Conservation (phyloP, 2,888 invertebrate species). For the Byasa hedistus region DNA sequence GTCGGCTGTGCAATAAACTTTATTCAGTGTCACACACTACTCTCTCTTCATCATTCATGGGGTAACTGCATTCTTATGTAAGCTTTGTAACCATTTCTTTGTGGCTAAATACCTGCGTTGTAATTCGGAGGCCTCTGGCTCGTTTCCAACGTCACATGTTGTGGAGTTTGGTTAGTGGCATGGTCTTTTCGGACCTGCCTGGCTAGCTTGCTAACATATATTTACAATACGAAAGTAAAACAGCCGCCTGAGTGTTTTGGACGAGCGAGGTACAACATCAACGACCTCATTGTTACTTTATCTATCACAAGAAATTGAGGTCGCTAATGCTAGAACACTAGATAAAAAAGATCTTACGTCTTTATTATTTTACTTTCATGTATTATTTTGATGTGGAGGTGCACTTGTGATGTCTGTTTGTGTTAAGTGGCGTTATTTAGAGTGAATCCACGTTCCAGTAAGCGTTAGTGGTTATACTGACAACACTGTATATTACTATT, state of each 20-base stretch:
- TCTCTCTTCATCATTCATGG: slow-evolving; percentile 17
- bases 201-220: slow-evolving; percentile 27
- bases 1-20: slow-evolving; percentile 53
- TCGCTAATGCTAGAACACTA: too few relatives aligned
- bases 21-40: slow-evolving; percentile 13
- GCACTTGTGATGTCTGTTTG: slow-evolving; percentile 51
- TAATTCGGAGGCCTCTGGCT: too few relatives aligned
- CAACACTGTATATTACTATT: slow-evolving; percentile 23
- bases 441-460: slow-evolving; percentile 3
- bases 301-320: too few relatives aligned
- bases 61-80: slow-evolving; percentile 18
- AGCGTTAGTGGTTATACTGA: slow-evolving; percentile 29
- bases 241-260: too few relatives aligned
- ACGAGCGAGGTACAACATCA: too few relatives aligned
- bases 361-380: slow-evolving; percentile 22
- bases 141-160: too few relatives aligned
- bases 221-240: slow-evolving; percentile 6
- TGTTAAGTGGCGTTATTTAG: slow-evolving; percentile 38
- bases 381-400: slow-evolving; percentile 40
- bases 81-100: slow-evolving; percentile 20
- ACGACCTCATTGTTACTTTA: background rate
- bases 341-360: too few relatives aligned
- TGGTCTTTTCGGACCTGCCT: too few relatives aligned
- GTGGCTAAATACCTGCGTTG: too few relatives aligned
- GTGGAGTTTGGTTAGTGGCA: too few relatives aligned